A percentile compares a stretch with the other conserved stretches of the same genome.
phyloP scores from a whole-genome alignment of 2,113 vertebrate genomes.

The Pyrgilauda ruficollis region DNA sequence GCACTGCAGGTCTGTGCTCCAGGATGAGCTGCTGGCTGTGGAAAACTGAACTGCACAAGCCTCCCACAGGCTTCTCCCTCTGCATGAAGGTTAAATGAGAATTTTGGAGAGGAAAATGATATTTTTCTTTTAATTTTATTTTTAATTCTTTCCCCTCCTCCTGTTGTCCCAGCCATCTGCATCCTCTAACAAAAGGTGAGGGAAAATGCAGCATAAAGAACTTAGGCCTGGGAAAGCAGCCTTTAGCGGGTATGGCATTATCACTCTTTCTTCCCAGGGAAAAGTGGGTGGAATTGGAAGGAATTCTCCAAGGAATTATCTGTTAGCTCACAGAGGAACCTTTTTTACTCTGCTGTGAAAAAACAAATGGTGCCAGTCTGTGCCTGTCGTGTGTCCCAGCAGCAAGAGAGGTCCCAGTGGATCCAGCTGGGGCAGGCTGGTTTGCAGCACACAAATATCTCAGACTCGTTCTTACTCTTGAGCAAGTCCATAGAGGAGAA shows the following conservation, averaged over 20 bases:
- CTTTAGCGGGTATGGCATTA: background rate
- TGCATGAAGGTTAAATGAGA: background rate
- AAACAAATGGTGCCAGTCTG: background rate
- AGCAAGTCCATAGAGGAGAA: background rate
- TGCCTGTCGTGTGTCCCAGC: background rate
- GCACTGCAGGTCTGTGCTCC: background rate
- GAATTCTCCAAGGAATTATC: background rate
- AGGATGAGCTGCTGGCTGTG: background rate
- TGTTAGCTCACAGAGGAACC: background rate
- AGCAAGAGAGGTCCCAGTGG: background rate
- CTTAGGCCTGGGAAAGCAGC: background rate
- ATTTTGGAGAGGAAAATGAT: background rate
- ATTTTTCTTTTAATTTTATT: background rate
- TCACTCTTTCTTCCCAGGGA: background rate
- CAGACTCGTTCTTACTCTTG: background rate
- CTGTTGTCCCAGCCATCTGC: background rate
- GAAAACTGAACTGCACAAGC: background rate
- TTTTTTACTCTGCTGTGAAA: background rate
- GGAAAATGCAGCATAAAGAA: background rate
- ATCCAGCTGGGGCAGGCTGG: background rate
- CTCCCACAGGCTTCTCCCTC: background rate
- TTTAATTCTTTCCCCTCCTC: rapidly evolving
- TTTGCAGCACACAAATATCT: background rate
- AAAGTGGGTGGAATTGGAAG: background rate
- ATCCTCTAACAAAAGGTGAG: background rate